These are phyloP conservation scores for Dryas iulia DNA, from an alignment of 1,140 invertebrate genomes.

Conservation along the genomic window DNA sequence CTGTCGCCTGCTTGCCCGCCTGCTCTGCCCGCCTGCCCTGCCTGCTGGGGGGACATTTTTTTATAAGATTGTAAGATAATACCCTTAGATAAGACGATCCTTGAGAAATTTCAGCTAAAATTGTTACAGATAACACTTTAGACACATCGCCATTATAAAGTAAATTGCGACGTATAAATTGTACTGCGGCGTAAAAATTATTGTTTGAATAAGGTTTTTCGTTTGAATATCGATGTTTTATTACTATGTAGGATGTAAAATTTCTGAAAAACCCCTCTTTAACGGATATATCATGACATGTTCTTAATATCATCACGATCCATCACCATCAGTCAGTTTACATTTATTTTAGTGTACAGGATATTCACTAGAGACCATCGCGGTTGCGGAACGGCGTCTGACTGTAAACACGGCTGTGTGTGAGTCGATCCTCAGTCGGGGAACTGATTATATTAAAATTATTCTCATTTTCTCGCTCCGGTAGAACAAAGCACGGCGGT, in stretches of 20 bases:
- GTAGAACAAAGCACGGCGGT: too few relatives aligned
- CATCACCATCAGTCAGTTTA: not conserved
- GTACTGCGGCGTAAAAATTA: too few relatives aligned
- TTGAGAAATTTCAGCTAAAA: not conserved
- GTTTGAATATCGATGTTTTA: too few relatives aligned
- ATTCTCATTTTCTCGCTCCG: too few relatives aligned
- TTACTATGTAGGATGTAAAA: too few relatives aligned
- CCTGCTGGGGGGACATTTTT: not conserved
- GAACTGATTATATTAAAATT: too few relatives aligned
- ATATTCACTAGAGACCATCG: not conserved
- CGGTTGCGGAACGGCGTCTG: too few relatives aligned
- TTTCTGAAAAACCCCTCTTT: not conserved
- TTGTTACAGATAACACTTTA: not conserved
- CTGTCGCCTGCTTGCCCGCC: not conserved
- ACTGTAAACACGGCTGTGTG: too few relatives aligned
- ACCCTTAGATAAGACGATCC: not conserved
- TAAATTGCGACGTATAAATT: too few relatives aligned
- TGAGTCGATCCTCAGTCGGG: too few relatives aligned
- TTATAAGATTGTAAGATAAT: not conserved
- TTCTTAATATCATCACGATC: not conserved
- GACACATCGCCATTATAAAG: too few relatives aligned
- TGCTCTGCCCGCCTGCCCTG: not conserved
- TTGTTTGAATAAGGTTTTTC: too few relatives aligned
- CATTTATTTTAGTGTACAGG: not conserved
- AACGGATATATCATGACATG: not conserved